Evolutionary conservation across 2,888 invertebrate species (phyloP), one percentile per base, ranked within the genome.

Genomic region (Morpho achilles): DNA sequence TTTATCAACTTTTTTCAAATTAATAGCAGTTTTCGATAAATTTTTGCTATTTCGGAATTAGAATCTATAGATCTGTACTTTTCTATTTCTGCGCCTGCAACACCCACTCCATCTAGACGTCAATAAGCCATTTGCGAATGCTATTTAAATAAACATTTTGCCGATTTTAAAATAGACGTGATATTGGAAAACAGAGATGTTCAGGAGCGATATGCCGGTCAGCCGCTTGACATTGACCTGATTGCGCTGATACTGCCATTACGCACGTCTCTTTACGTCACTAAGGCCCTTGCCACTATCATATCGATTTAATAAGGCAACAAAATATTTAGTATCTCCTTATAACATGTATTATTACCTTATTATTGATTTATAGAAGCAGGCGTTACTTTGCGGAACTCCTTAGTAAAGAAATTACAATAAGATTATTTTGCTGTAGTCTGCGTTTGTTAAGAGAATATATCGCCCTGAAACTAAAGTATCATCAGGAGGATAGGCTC

Each of bases 191-290:
- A 59, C 39, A 42, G 59, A 61, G 60, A 61, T 56, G 59, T 61
- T 56, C 47, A 59, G 67, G 69, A 73, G 56, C 56, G 66, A 72
- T 71, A 72, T 72, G 67, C 72, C 77, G 77, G 80, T 79, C 81
- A 82, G 76, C 69, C 73, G 76, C 63, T 74, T 75, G 82, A 84
- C 86, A 86, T 84, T 87, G 87, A 82, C 86, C 87, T 67, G 76
- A 75, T 78, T 84, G 72, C 72, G 68, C 68, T 75, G 80, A 85
- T 82, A 81, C 74, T 72, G 73, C 75, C 72, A 73, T 75, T 79
- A 79, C 81, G 77, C 79, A 80, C 75, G 69, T 67, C 57, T 64
- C 57, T 62, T 59, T 61, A 65, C 69, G 67, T 69, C 69, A 70
- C 57, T 52, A 53, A 63, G 60, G 64, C 66, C 63, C 60, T 66